Evolutionary conservation across 2,888 invertebrate species (phyloP).

Genomic region (Trachelus iudaicus): DNA sequence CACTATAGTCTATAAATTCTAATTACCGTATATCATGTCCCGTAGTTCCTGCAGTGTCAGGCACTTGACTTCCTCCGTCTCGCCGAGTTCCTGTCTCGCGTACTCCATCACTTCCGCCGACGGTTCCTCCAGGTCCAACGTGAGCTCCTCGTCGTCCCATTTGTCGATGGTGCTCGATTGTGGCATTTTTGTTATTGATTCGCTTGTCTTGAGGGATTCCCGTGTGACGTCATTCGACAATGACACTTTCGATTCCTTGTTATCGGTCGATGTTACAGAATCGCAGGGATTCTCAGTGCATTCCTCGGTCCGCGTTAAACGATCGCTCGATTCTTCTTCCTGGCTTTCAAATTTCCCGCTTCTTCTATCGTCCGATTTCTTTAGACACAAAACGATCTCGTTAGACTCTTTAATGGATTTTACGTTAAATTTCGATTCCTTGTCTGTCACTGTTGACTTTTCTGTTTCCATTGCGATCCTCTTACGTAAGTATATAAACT

Average conservation of each 20-base stretch:
- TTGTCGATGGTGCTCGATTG: slow-evolving; percentile 31
- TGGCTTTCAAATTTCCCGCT: background rate
- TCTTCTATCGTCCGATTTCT: slow-evolving; percentile 33
- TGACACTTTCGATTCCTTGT: background rate
- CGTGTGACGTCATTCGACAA: background rate
- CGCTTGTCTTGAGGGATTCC: background rate
- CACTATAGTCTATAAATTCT: background rate
- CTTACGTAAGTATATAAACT: background rate
- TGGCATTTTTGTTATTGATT: background rate
- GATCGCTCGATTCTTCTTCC: background rate
- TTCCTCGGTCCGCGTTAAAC: background rate
- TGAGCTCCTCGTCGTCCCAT: slow-evolving; percentile 70
- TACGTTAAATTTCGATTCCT: background rate
- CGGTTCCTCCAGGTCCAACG: slow-evolving; percentile 76
- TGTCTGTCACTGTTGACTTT: background rate
- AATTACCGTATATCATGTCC: slow-evolving; percentile 79
- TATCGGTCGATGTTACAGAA: background rate
- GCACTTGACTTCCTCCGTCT: slow-evolving; percentile 76
- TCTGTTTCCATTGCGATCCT: background rate
- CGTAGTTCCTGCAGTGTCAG: slow-evolving; percentile 78
- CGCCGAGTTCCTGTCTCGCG: slow-evolving; percentile 76
- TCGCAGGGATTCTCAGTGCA: background rate
- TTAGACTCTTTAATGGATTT: background rate
- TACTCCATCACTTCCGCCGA: slow-evolving; percentile 75
- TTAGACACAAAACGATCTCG: background rate